Conservation (phyloP, 2,888 invertebrate species). For the Ceriagrion tenellum region DNA sequence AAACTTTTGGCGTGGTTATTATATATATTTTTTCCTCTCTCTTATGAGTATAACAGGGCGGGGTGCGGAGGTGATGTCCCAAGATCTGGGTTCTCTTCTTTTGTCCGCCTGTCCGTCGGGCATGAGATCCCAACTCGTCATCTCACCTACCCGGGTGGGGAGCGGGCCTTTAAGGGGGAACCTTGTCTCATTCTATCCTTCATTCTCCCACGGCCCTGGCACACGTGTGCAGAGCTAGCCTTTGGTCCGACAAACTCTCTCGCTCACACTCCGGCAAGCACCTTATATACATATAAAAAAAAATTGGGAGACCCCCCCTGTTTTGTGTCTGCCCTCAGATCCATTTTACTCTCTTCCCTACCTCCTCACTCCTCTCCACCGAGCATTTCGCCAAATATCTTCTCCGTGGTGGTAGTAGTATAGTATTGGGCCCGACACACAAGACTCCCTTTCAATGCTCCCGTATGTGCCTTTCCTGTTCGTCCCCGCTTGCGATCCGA, state of each 20-base stretch:
- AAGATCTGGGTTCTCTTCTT: neutral
- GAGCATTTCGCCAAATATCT: too few species aligned
- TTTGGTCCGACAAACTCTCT: neutral
- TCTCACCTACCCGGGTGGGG: neutral
- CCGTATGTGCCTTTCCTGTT: neutral
- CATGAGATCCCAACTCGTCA: slow-evolving; percentile 8
- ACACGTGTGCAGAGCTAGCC: neutral
- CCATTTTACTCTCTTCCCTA: neutral
- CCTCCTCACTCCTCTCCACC: too few species aligned
- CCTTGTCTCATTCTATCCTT: neutral
- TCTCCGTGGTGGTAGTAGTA: too few species aligned
- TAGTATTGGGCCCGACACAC: too few species aligned
- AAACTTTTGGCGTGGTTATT: slow-evolving; percentile 1
- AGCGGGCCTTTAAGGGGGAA: neutral
- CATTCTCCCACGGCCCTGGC: neutral
- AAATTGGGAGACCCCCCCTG: neutral
- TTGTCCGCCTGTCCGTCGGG: neutral
- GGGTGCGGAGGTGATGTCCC: neutral
- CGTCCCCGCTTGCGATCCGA: neutral
- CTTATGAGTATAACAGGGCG: neutral
- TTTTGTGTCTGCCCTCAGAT: neutral
- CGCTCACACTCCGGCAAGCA: neutral
- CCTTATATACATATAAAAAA: neutral
- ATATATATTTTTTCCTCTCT: too few species aligned
- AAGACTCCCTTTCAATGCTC: neutral